Evolutionary conservation across 2,797 vertebrate genomes (phyloP).

Genomic region (Sebastes taczanowskii): DNA sequence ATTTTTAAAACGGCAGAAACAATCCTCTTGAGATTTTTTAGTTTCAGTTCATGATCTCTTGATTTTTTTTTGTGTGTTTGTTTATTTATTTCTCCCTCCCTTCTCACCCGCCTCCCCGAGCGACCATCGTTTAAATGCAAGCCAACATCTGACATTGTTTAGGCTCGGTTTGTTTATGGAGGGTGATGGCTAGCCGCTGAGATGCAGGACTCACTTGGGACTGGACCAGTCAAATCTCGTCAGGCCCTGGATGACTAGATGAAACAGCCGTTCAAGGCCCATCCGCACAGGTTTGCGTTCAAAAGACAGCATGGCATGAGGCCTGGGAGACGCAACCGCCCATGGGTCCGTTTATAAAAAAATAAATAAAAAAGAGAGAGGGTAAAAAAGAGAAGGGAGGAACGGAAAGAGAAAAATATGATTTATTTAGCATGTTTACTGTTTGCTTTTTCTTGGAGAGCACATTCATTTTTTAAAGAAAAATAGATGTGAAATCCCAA

Average conservation of each 20-base stretch:
- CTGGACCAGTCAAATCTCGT: slow-evolving; percentile 79
- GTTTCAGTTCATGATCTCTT: slow-evolving; percentile 33
- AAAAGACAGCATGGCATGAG: slow-evolving; percentile 75
- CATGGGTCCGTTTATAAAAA: slow-evolving; percentile 70
- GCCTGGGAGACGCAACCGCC: slow-evolving; percentile 71
- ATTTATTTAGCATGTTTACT: slow-evolving; percentile 87
- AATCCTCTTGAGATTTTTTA: slow-evolving; percentile 17
- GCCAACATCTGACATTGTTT: slow-evolving; percentile 72
- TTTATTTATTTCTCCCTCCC: slow-evolving; percentile 16
- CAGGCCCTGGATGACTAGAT: slow-evolving; percentile 77
- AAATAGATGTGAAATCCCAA: slow-evolving; percentile 62
- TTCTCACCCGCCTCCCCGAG: slow-evolving; percentile 37
- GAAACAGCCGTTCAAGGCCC: slow-evolving; percentile 80
- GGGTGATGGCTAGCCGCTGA: slow-evolving; percentile 75
- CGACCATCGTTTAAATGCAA: slow-evolving; percentile 57
- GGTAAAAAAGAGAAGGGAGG: slow-evolving; percentile 34
- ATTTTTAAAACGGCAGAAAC: slow-evolving; percentile 16
- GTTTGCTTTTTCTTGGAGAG: slow-evolving; percentile 77
- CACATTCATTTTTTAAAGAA: slow-evolving; percentile 70
- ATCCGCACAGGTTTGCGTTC: slow-evolving; percentile 79
- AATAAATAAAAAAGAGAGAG: slow-evolving; percentile 38
- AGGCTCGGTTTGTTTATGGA: slow-evolving; percentile 72
- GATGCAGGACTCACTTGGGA: slow-evolving; percentile 78
- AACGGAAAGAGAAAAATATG: slow-evolving; percentile 70
- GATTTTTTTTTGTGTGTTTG: slow-evolving; percentile 5